Percentiles rank a stretch among this genome's conserved stretches.
These are phyloP conservation scores for Gallirallus australis DNA, from an alignment of 2,797 vertebrate genomes.

Conservation along the genomic window DNA sequence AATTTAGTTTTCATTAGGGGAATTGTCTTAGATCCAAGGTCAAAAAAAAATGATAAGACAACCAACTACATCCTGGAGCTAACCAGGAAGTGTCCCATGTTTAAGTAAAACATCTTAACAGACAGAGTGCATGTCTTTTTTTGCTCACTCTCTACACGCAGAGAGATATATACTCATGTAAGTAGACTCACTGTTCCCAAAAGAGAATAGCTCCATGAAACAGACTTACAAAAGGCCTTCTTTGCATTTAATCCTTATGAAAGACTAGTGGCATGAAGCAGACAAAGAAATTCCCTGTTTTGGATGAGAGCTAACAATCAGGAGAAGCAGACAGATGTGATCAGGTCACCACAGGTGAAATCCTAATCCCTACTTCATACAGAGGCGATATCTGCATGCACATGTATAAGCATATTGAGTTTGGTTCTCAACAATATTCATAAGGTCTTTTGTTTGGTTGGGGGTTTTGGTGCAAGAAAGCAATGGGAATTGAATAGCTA, in stretches of 20 bases:
- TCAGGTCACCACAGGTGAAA: neutral
- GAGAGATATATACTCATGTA: neutral
- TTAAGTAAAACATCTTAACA: neutral
- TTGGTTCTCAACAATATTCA: neutral
- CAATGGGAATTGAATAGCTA: neutral
- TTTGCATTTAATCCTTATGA: neutral
- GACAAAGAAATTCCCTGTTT: neutral
- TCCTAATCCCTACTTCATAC: neutral
- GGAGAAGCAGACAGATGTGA: neutral
- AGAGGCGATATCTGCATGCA: neutral
- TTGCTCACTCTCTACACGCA: neutral
- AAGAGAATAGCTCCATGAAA: neutral
- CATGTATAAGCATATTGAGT: neutral
- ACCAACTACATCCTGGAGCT: neutral
- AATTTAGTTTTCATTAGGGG: neutral
- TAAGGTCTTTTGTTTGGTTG: rapidly evolving
- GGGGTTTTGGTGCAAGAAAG: rapidly evolving
- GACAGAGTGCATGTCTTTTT: rapidly evolving
- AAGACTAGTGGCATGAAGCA: neutral
- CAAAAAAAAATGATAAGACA: neutral
- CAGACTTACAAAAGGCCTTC: neutral
- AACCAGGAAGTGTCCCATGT: neutral
- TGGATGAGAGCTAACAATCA: neutral
- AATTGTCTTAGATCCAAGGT: neutral
- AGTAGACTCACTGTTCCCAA: neutral